Base-by-base conservation (phyloP, 1,140 invertebrate genomes). In the Apocrypta bakeri region DNA sequence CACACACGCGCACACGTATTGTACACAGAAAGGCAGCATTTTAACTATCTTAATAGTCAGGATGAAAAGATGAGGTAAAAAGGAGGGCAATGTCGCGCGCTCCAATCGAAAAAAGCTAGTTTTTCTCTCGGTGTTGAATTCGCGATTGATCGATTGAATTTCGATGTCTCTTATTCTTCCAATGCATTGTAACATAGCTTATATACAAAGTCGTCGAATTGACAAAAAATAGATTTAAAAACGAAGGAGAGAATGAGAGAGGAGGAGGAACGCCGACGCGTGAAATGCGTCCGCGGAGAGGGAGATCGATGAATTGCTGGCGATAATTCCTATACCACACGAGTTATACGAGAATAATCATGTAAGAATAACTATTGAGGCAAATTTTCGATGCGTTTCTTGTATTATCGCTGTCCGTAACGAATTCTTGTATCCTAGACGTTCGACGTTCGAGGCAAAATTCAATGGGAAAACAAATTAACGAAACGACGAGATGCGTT, bases 111-210 rank as follows among this genome's bases (percentile, higher is more conserved):
- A 25, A 9, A 74, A 74, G 4, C 11, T 69, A n/a, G n/a, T 81
- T 83, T 68, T 73, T 80, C 78, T 82, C 75, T 61, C 31, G n/a
- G 14, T 71, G 29, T 76, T 69, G 40, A 61, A 31, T 66, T 27
- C 2, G 24, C 24, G 64, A 29, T 29, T 24, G 64, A 66, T 66
- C n/a, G 64, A 81, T 25, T 76, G 84, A 85, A 89, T 83, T 82
- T 66, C 81, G 82, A 71, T 69, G 63, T 82, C 73, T 76, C 80
- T 63, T 88, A 86, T 88, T 84, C 48, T 56, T 87, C 85, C 85
- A 86, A 81, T 78, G 87, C 87, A 89, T 87, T 90, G 88, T 90
- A 90, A 88, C 86, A 88, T 89, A 89, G 87, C 48, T 56, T 56
- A 56, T 85, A 72, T 86, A 88, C 85, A 85, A 84, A 27, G 77